Evolutionary conservation across 2,888 invertebrate genomes (phyloP).

Genomic region (Thera obeliscata): DNA sequence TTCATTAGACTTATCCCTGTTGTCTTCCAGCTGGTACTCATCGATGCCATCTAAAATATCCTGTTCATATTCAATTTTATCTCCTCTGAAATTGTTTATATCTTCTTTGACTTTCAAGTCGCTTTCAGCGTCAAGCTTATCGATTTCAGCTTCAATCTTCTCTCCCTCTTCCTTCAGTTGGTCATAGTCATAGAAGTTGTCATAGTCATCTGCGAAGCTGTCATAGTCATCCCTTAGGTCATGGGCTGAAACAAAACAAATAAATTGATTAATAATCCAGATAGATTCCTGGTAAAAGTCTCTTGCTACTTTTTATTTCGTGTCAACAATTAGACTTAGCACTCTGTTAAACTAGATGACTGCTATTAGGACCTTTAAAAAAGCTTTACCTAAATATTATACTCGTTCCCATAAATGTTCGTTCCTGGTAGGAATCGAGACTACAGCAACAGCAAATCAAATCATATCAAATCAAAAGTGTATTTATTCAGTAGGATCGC

Average conservation of each 20-base stretch:
- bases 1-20: slow-evolving; percentile 49
- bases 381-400: too few species aligned
- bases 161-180: slow-evolving; percentile 31
- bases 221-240: slow-evolving; percentile 37
- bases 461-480: too few species aligned
- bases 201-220: slow-evolving; percentile 18
- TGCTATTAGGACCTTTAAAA: too few species aligned
- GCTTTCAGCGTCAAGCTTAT: slow-evolving; percentile 30
- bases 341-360: too few species aligned
- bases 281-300: too few species aligned
- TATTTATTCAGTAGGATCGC: too few species aligned
- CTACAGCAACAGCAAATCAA: too few species aligned
- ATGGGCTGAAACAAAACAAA: slow-evolving; percentile 47
- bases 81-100: slow-evolving; percentile 34
- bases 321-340: too few species aligned
- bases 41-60: slow-evolving; percentile 38
- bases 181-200: slow-evolving; percentile 34
- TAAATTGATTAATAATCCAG: too few species aligned
- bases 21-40: slow-evolving; percentile 70
- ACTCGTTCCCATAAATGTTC: too few species aligned
- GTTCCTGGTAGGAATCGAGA: too few species aligned
- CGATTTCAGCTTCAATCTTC: slow-evolving; percentile 31
- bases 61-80: slow-evolving; percentile 28
- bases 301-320: too few species aligned
- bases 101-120: slow-evolving; percentile 38